A percentile compares a stretch with the other conserved stretches of the same genome.
phyloP scores from a whole-genome alignment of 2,113 vertebrate species.

The Canis aureus region DNA sequence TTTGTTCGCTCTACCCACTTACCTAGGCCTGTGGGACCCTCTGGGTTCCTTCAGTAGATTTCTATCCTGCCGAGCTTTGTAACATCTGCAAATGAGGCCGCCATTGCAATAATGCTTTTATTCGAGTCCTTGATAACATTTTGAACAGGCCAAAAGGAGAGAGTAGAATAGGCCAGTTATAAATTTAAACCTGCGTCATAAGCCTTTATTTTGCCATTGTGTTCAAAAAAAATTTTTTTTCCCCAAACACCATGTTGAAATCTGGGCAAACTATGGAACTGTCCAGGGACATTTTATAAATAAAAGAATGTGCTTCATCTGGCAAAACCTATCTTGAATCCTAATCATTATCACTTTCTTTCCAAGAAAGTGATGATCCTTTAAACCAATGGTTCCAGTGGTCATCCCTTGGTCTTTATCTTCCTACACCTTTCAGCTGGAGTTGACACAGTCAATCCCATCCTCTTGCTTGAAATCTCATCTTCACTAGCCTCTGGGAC shows the following conservation, averaged over 20 bases:
- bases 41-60: not conserved
- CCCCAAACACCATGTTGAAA: not conserved
- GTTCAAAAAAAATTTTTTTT: not conserved
- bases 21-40: not conserved
- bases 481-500: not conserved
- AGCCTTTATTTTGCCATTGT: not conserved
- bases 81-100: not conserved
- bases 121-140: not conserved
- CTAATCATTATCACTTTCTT: not conserved
- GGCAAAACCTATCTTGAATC: not conserved
- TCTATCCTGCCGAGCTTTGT: not conserved
- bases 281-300: not conserved
- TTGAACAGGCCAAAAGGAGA: not conserved
- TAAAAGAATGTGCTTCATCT: not conserved
- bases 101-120: not conserved
- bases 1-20: not conserved
- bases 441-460: too few relatives aligned
- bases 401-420: not conserved
- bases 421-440: not conserved
- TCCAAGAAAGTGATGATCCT: not conserved
- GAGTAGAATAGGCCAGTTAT: not conserved
- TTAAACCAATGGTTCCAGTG: not conserved
- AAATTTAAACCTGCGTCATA: not conserved
- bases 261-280: not conserved
- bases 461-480: not conserved